Evolutionary conservation across 2,797 vertebrate species (phyloP).

Genomic region (Acanthurus tractus): DNA sequence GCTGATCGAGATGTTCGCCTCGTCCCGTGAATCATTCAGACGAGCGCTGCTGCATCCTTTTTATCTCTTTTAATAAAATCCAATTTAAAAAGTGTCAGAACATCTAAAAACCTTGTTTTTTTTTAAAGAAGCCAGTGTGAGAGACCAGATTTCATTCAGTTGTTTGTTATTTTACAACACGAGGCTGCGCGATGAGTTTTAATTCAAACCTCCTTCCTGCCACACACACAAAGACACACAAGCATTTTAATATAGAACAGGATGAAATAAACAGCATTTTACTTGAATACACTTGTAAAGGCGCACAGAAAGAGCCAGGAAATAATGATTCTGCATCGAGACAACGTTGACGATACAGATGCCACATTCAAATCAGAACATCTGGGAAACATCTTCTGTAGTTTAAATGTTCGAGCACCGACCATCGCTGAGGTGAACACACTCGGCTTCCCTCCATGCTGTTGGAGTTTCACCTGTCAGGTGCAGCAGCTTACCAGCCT

Average conservation of each 20-base stretch:
- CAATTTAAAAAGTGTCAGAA: constrained; percentile 16
- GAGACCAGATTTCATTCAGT: not conserved
- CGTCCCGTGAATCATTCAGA: not conserved
- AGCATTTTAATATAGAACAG: not conserved
- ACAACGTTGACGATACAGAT: no score
- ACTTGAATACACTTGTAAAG: no score
- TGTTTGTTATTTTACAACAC: not conserved
- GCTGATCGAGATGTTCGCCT: not conserved
- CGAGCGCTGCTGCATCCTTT: not conserved
- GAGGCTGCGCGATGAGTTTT: no score
- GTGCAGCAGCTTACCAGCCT: no score
- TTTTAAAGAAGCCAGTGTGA: not conserved
- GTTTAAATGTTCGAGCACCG: no score
- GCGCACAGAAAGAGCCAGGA: no score
- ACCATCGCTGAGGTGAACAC: no score
- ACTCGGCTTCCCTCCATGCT: no score
- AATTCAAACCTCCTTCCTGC: not conserved
- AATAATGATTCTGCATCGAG: no score
- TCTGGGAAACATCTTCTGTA: no score
- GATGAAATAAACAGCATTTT: not conserved
- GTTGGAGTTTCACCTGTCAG: no score
- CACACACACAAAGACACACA: not conserved
- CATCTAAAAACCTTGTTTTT: not conserved
- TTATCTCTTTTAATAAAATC: constrained; percentile 11
- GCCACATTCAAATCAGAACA: no score